Percentiles rank a stretch among this genome's conserved stretches.
phyloP scores from a whole-genome alignment of 2,113 vertebrate genomes.

The Zootoca vivipara region DNA sequence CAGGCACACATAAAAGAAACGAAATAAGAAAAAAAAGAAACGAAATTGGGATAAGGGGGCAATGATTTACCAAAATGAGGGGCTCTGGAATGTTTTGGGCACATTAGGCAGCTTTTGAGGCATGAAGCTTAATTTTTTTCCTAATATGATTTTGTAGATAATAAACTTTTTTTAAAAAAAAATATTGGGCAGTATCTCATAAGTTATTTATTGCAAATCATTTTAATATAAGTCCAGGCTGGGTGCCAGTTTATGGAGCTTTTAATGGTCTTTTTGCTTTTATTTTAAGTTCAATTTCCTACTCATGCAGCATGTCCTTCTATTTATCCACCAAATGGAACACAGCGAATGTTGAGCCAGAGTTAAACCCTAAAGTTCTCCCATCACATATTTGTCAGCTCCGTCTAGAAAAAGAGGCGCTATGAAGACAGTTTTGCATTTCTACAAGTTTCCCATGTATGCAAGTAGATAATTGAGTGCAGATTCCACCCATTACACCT shows the following conservation, averaged over 20 bases:
- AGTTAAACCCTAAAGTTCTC: slow-evolving; percentile 5
- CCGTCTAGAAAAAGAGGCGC: slow-evolving; percentile 23
- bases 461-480: background rate
- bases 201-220: slow-evolving; percentile 51
- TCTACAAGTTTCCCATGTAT: background rate
- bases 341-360: slow-evolving; percentile 14
- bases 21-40: background rate
- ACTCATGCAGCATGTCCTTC: slow-evolving; percentile 25
- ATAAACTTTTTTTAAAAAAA: slow-evolving; percentile 31
- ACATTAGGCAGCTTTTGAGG: background rate
- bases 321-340: background rate
- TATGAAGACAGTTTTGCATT: background rate
- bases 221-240: slow-evolving; percentile 41
- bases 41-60: background rate
- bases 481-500: background rate
- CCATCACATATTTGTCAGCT: slow-evolving; percentile 40
- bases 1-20: background rate
- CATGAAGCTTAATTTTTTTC: slow-evolving; percentile 26
- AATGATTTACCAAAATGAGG: background rate
- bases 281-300: slow-evolving; percentile 39
- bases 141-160: slow-evolving; percentile 4
- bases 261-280: slow-evolving; percentile 36
- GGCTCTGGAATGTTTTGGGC: background rate
- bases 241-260: slow-evolving; percentile 19
- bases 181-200: slow-evolving; percentile 30